These are phyloP conservation scores for Alligator sinensis DNA, from an alignment of 2,113 vertebrate genomes.

Conservation along the genomic window DNA sequence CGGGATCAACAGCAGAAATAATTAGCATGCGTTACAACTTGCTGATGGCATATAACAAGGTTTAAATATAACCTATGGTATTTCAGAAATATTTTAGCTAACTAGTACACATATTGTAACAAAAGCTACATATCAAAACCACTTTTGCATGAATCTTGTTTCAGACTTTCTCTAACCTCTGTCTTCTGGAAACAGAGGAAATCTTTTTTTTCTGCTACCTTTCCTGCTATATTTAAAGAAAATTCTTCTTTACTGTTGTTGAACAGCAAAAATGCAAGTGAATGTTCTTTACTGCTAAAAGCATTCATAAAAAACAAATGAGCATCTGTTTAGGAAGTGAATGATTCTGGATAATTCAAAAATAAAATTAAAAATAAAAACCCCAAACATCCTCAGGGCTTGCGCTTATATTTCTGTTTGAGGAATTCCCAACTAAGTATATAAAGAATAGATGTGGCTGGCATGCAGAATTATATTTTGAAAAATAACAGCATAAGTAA, in stretches of 20 bases:
- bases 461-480: neutral
- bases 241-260: neutral
- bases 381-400: neutral
- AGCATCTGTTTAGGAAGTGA: neutral
- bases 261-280: neutral
- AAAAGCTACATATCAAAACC: neutral
- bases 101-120: neutral
- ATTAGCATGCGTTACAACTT: neutral
- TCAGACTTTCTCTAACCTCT: neutral
- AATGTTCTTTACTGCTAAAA: neutral
- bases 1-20: neutral
- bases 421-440: neutral
- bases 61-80: neutral
- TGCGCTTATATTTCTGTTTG: neutral
- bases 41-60: neutral
- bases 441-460: neutral
- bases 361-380: neutral
- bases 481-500: neutral
- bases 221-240: neutral
- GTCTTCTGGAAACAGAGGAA: neutral
- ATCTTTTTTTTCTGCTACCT: neutral
- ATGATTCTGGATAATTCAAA: neutral
- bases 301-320: neutral
- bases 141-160: neutral
- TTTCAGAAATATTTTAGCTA: neutral